phyloP scores from a whole-genome alignment of 2,888 invertebrate species.

The Nebria brevicollis region DNA sequence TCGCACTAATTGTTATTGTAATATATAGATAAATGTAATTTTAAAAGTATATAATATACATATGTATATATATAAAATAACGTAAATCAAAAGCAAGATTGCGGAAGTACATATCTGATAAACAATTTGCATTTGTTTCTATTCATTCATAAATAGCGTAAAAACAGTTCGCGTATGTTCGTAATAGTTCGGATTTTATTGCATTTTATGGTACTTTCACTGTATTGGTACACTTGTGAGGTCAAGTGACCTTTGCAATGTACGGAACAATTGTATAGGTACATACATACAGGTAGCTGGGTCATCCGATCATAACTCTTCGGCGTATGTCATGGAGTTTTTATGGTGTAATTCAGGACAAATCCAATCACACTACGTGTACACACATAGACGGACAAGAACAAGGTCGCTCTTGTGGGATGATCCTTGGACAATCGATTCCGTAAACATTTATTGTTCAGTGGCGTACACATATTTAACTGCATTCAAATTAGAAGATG shows the following conservation, averaged over 20 bases:
- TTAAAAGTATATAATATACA: no score
- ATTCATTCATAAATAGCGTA: conserved; percentile 1
- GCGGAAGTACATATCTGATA: not conserved
- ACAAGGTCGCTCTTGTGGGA: conserved; percentile 4
- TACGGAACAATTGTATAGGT: conserved; percentile 2
- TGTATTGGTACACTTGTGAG: not conserved
- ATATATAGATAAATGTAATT: no score
- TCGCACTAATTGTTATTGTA: no score
- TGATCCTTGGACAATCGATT: not conserved
- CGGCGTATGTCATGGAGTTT: conserved; percentile 2
- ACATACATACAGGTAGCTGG: conserved; percentile 8
- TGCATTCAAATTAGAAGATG: no score
- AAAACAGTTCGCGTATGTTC: not conserved
- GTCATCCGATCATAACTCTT: conserved; percentile 14
- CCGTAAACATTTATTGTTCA: not conserved
- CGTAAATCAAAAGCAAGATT: not conserved
- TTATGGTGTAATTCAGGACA: conserved; percentile 21
- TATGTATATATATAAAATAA: no score
- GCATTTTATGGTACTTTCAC: not conserved
- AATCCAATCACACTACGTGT: not conserved
- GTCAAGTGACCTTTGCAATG: conserved; percentile 9
- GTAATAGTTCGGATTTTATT: not conserved
- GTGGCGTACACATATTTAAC: not conserved
- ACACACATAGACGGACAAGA: not conserved
- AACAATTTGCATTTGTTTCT: not conserved